These are phyloP conservation scores for Drosophila miranda DNA, from an alignment of 1,140 invertebrate genomes.

Conservation along the genomic window DNA sequence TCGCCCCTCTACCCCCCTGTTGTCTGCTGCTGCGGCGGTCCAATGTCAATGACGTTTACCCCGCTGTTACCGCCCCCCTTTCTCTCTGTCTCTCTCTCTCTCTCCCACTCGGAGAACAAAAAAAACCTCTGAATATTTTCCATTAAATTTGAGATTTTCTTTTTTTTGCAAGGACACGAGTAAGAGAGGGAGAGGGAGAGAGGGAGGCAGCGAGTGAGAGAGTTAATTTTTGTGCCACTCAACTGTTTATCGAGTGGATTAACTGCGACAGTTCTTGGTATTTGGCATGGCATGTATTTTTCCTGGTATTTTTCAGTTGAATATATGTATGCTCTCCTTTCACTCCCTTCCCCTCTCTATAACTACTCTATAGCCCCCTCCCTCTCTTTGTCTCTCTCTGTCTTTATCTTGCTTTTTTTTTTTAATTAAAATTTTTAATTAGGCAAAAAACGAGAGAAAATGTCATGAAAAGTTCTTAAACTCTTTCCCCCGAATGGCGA, in stretches of 20 bases:
- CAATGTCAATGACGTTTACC: conserved; percentile 54
- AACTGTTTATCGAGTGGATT: conserved; percentile 40
- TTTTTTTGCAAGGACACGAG: conserved; percentile 1
- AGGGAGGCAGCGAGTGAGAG: conserved; percentile 3
- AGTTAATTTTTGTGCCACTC: conserved; percentile 33
- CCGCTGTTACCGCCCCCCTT: too few relatives aligned
- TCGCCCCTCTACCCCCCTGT: background rate
- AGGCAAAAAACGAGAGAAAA: conserved; percentile 16
- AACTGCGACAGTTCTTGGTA: conserved; percentile 29
- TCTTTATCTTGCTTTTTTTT: background rate
- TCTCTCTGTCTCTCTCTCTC: background rate
- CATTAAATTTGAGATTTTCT: conserved; percentile 31
- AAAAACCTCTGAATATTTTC: conserved; percentile 13
- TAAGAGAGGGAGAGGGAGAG: conserved; percentile 1
- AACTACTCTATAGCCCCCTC: too few relatives aligned
- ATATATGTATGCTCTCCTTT: conserved; percentile 15
- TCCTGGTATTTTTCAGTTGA: conserved; percentile 4
- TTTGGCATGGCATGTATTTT: background rate
- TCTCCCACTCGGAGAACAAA: background rate
- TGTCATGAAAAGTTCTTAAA: conserved; percentile 29
- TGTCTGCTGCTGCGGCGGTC: background rate
- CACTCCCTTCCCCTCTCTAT: background rate
- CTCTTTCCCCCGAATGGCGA: conserved; percentile 12
- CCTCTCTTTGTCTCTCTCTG: background rate
- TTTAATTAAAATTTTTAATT: conserved; percentile 41